A percentile compares a stretch with the other conserved stretches of the same genome.
Evolutionary conservation across 2,888 invertebrate genomes (phyloP).

Genomic region (Diaprepes abbreviatus): DNA sequence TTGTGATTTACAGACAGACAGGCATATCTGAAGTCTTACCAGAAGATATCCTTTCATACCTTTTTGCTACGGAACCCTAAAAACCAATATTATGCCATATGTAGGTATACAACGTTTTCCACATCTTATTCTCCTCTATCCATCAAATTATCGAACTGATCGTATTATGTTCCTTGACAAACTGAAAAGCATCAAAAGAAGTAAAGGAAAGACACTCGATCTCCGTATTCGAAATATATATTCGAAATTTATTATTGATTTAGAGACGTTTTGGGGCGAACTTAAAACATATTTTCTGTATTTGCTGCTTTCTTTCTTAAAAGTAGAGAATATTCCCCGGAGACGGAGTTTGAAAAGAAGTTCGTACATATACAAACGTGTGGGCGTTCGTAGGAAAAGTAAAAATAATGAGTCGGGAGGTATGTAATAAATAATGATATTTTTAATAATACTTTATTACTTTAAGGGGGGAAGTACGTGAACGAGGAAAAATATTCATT

Average conservation of each 20-base stretch:
- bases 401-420: no score
- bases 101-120: neutral
- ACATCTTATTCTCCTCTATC: constrained; percentile 9
- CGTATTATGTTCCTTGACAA: constrained; percentile 24
- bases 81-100: no score
- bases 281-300: constrained; percentile 43
- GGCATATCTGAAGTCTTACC: no score
- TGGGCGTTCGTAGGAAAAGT: no score
- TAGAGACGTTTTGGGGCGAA: constrained; percentile 43
- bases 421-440: no score
- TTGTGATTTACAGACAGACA: no score
- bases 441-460: no score
- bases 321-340: constrained; percentile 3
- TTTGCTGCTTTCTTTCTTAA: constrained; percentile 29
- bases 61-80: no score
- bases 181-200: constrained; percentile 14
- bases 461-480: no score
- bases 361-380: neutral
- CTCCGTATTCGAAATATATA: constrained; percentile 23
- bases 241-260: constrained; percentile 46
- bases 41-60: no score
- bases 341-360: neutral
- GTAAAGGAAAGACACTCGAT: constrained; percentile 28
- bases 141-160: constrained; percentile 24
- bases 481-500: no score